Percentiles rank a stretch among this genome's conserved stretches.
These are phyloP conservation scores for Anodontia alba DNA, from an alignment of 2,888 invertebrate genomes.

Conservation along the genomic window DNA sequence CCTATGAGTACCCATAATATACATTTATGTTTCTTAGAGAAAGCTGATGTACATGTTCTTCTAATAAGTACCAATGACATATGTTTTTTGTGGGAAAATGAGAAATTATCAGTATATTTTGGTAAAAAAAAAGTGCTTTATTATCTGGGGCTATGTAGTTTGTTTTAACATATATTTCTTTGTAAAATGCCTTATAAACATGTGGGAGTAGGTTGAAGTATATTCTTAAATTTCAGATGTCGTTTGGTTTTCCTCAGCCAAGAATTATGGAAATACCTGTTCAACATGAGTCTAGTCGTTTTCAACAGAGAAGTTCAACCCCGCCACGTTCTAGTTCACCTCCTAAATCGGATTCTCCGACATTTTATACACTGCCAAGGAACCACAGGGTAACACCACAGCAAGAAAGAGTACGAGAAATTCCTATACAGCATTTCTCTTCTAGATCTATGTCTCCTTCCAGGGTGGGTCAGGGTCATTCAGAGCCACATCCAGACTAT, in stretches of 20 bases:
- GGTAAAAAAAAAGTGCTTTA: too few species aligned
- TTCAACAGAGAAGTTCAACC: slow-evolving; percentile 44
- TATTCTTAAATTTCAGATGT: slow-evolving; percentile 35
- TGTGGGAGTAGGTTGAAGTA: too few species aligned
- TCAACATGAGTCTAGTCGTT: slow-evolving; percentile 54
- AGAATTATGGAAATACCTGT: slow-evolving; percentile 60
- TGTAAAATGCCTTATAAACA: too few species aligned
- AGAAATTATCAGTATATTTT: too few species aligned
- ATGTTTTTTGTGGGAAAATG: too few species aligned
- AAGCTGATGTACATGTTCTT: too few species aligned
- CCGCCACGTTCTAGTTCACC: slow-evolving; percentile 58
- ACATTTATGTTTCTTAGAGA: too few species aligned
- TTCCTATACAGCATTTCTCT: slow-evolving; percentile 73
- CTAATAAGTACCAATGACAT: too few species aligned
- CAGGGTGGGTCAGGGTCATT: neutral
- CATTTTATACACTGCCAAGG: slow-evolving; percentile 56
- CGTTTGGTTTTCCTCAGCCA: slow-evolving; percentile 9
- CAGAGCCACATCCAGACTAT: slow-evolving; percentile 34
- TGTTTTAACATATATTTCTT: too few species aligned
- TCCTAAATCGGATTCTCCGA: slow-evolving; percentile 42
- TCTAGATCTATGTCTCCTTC: slow-evolving; percentile 35
- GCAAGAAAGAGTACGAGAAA: slow-evolving; percentile 61
- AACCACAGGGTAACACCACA: slow-evolving; percentile 40
- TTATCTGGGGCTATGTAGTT: too few species aligned
- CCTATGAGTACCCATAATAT: too few species aligned